These are phyloP conservation scores for Chiridota heheva DNA, from an alignment of 35 echinoderm and acorn worm species.

Conservation along the genomic window DNA sequence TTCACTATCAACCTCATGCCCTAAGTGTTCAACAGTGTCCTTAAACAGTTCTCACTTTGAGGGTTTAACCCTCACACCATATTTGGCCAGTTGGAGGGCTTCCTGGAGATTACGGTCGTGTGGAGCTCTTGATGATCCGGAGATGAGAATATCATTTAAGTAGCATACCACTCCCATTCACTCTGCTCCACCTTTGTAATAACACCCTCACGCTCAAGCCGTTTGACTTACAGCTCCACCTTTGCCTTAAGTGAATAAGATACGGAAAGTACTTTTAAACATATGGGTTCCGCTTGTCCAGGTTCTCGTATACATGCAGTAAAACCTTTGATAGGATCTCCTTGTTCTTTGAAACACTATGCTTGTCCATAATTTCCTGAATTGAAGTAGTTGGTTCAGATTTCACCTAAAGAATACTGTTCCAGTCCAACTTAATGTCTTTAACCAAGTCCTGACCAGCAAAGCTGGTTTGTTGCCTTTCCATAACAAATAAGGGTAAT, in stretches of 20 bases:
- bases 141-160: conserved; percentile 4
- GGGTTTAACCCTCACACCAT: conserved; percentile 10
- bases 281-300: conserved; percentile 28
- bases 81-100: conserved; percentile 20
- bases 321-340: conserved; percentile 20
- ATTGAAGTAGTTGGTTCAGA: neutral
- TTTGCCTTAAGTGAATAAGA: conserved; percentile 37
- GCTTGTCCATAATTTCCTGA: neutral
- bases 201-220: conserved; percentile 28
- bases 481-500: neutral
- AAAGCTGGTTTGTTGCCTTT: no score
- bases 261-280: conserved; percentile 8
- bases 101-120: neutral
- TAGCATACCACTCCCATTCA: conserved; percentile 50
- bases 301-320: neutral
- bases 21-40: no score
- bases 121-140: neutral
- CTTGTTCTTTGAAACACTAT: neutral
- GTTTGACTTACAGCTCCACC: conserved; percentile 23
- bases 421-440: neutral
- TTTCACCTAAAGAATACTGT: neutral
- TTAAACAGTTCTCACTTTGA: no score
- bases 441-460: neutral
- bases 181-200: conserved; percentile 7
- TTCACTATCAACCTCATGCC: no score